phyloP scores from a whole-genome alignment of 2,113 vertebrate genomes.

The Alouatta palliata region DNA sequence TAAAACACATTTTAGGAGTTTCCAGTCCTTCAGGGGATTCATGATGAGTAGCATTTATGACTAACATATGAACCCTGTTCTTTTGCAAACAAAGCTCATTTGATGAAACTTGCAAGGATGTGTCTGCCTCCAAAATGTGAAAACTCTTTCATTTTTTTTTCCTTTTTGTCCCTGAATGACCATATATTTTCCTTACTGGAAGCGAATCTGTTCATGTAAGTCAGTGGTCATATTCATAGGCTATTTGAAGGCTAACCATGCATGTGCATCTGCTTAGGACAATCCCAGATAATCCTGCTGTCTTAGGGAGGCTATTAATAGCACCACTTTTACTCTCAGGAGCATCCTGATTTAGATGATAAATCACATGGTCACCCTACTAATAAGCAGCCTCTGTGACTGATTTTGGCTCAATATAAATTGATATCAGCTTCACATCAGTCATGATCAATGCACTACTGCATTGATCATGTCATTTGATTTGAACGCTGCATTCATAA shows the following conservation, averaged over 20 bases:
- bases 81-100: constrained; percentile 60
- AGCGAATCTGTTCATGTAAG: neutral
- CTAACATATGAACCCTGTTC: constrained; percentile 70
- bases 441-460: neutral
- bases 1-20: constrained; percentile 57
- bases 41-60: constrained; percentile 56
- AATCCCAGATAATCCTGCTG: neutral
- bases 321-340: constrained; percentile 16
- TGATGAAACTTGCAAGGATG: constrained; percentile 15
- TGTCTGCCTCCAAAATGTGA: neutral
- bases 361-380: neutral
- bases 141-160: neutral
- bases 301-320: neutral
- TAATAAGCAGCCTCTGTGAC: neutral
- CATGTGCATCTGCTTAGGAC: neutral
- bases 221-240: neutral
- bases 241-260: neutral
- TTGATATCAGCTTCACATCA: neutral
- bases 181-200: neutral
- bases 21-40: constrained; percentile 61
- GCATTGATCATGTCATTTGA: neutral
- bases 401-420: constrained; percentile 13
- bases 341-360: neutral
- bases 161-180: neutral
- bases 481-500: neutral